phyloP scores from a whole-genome alignment of 1,140 invertebrate genomes.

The Caenorhabditis inopinata region DNA sequence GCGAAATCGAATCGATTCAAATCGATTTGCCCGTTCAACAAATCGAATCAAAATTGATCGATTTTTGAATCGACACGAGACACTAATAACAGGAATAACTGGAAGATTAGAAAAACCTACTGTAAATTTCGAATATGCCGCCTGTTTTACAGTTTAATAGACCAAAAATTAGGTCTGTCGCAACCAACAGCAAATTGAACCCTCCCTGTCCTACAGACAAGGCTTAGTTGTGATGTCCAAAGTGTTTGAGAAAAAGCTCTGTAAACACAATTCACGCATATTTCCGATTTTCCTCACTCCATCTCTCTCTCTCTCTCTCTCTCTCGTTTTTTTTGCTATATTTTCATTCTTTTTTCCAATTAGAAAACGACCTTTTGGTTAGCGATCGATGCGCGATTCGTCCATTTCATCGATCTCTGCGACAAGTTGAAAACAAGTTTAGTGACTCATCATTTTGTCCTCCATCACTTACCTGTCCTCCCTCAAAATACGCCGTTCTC shows the following conservation, averaged over 20 bases:
- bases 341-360: neutral
- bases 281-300: neutral
- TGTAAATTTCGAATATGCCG: neutral
- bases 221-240: too few relatives aligned
- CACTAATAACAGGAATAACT: too few relatives aligned
- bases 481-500: too few relatives aligned
- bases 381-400: neutral
- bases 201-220: too few relatives aligned
- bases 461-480: neutral
- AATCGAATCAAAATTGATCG: too few relatives aligned
- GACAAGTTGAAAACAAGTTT: slow-evolving; percentile 4
- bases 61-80: too few relatives aligned
- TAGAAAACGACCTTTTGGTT: neutral
- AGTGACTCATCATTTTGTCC: neutral
- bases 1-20: too few relatives aligned
- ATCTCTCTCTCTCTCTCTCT: neutral
- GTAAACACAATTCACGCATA: neutral
- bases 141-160: neutral
- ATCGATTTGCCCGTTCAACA: too few relatives aligned
- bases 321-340: too few relatives aligned
- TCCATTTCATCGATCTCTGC: neutral
- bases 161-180: neutral
- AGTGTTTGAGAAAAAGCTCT: slow-evolving; percentile 16
- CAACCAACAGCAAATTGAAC: too few relatives aligned
- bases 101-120: too few relatives aligned